Evolutionary conservation across 2,113 vertebrate genomes (phyloP).

Genomic region (Nasalis larvatus): DNA sequence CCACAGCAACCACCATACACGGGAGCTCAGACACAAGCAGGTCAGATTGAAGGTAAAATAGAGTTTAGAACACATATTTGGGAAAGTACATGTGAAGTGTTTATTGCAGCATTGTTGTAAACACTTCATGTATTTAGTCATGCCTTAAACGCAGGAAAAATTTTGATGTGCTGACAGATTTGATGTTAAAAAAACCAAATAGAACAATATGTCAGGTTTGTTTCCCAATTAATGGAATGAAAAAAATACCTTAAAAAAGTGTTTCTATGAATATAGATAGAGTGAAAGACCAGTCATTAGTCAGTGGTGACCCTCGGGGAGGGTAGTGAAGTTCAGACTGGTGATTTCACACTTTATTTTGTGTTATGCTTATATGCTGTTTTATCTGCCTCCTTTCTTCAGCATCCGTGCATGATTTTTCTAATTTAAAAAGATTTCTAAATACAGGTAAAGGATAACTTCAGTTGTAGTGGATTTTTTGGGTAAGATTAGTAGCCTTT

Average conservation of each 20-base stretch:
- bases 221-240: background rate
- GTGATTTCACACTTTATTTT: background rate
- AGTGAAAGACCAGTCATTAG: background rate
- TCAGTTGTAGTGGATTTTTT: background rate
- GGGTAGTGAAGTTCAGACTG: background rate
- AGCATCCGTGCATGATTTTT: background rate
- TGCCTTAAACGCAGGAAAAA: background rate
- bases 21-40: conserved; percentile 89
- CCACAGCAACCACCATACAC: conserved; percentile 90
- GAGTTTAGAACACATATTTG: background rate
- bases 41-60: conserved; percentile 94
- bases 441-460: background rate
- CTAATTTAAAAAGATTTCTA: conserved; percentile 28
- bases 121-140: background rate
- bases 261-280: background rate
- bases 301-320: background rate
- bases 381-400: background rate
- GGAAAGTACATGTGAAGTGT: background rate
- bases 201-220: background rate
- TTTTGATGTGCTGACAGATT: background rate
- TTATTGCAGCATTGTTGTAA: background rate
- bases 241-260: background rate
- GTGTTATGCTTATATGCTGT: background rate
- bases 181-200: background rate
- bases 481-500: background rate